Conservation (phyloP, 2,888 invertebrate species). For the Globia sparganii region DNA sequence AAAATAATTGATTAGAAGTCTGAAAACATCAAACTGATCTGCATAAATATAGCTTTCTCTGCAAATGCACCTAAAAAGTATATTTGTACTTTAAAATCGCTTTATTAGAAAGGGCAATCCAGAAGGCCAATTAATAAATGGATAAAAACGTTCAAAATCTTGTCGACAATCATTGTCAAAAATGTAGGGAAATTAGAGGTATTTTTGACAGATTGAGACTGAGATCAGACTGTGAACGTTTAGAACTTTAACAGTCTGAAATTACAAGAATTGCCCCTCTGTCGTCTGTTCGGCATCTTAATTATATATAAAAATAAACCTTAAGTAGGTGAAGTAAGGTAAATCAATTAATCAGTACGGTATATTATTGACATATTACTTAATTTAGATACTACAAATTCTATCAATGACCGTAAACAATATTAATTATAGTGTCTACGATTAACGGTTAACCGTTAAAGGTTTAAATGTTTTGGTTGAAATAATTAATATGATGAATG, state of each 20-base stretch:
- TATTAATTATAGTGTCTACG: constrained; percentile 15
- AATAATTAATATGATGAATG: constrained; percentile 32
- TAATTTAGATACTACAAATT: constrained; percentile 16
- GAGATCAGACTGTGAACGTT: no score
- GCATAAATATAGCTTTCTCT: neutral
- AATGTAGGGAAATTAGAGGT: no score
- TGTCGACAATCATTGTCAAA: no score
- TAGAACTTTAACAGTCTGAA: no score
- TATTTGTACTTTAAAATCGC: neutral
- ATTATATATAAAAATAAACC: neutral
- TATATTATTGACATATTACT: constrained; percentile 23
- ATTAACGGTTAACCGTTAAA: constrained; percentile 22
- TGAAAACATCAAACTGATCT: neutral
- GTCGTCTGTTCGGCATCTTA: neutral
- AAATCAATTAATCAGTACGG: constrained; percentile 6
- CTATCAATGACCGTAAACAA: neutral
- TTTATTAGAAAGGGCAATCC: neutral
- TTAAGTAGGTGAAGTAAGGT: neutral
- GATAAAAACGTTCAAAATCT: no score
- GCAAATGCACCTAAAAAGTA: neutral
- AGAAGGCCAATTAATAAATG: no score
- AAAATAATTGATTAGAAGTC: neutral
- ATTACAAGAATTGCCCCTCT: no score
- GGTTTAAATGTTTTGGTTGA: constrained; percentile 8
- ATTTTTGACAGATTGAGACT: no score